phyloP scores from a whole-genome alignment of 2,888 invertebrate genomes.

The Malthinus flaveolus region DNA sequence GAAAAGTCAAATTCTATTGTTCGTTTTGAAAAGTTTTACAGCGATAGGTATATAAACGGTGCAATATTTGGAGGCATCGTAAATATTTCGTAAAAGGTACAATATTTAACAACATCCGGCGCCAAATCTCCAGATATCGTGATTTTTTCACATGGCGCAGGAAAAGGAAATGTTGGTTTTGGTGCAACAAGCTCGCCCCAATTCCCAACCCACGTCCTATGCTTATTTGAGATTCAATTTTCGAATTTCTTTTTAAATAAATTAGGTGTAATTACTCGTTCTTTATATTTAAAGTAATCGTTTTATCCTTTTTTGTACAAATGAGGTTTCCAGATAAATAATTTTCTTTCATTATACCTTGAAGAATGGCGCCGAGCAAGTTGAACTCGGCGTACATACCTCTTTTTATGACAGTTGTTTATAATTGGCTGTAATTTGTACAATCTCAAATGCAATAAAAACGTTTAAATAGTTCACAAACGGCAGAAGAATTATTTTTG shows the following conservation, averaged over 20 bases:
- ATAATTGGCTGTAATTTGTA: constrained; percentile 22
- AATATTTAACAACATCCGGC: background rate
- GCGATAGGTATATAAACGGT: background rate
- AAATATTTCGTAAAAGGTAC: constrained; percentile 1
- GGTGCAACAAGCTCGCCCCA: no score
- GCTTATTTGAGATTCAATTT: no score
- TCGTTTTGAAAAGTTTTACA: no score
- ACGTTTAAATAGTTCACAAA: background rate
- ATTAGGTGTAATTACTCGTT: no score
- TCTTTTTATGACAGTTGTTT: constrained; percentile 15
- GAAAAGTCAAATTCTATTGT: no score
- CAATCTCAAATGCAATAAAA: constrained; percentile 3
- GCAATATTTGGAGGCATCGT: no score
- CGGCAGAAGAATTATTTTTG: background rate
- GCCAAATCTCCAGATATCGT: background rate
- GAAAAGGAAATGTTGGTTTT: background rate
- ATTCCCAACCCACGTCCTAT: no score
- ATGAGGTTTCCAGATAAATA: background rate
- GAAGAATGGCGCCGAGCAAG: constrained; percentile 15
- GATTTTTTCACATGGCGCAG: background rate
- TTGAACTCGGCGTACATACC: constrained; percentile 8
- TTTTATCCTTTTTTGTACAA: background rate
- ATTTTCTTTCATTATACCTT: constrained; percentile 3
- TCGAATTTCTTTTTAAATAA: no score
- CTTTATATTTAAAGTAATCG: background rate